A percentile compares a stretch with the other conserved stretches of the same genome.
Evolutionary conservation across 2,797 vertebrate genomes (phyloP).

Genomic region (Potorous gilbertii): DNA sequence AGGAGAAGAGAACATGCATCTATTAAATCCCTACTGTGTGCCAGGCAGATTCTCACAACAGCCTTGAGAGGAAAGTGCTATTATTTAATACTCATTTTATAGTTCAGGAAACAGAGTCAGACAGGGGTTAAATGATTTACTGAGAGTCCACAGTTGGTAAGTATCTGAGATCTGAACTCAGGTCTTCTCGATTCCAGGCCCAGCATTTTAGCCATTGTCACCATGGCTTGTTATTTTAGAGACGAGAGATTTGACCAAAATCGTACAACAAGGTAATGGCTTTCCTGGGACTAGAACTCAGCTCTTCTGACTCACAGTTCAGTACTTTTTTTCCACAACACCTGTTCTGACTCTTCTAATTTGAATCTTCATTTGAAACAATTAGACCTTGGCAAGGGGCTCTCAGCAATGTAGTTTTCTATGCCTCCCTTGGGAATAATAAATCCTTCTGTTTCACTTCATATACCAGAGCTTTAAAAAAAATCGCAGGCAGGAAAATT

Average conservation of each 20-base stretch:
- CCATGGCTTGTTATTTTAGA: neutral
- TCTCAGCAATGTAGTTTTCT: neutral
- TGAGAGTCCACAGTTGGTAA: neutral
- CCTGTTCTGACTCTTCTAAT: neutral
- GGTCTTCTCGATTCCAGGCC: neutral
- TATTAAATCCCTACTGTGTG: neutral
- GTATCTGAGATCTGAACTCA: neutral
- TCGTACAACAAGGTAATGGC: neutral
- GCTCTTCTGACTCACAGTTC: neutral
- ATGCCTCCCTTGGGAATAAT: slow-evolving; percentile 19
- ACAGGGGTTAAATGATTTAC: neutral
- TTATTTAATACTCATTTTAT: neutral
- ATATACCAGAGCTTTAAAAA: slow-evolving; percentile 30
- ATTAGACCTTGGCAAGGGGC: neutral
- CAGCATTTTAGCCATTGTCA: neutral
- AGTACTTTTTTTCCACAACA: neutral
- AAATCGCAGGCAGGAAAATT: slow-evolving; percentile 52
- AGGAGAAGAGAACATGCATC: neutral
- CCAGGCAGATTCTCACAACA: neutral
- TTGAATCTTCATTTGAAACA: neutral
- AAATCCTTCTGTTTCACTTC: slow-evolving; percentile 15
- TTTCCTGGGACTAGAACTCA: neutral
- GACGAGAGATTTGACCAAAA: neutral
- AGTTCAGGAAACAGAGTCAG: neutral
- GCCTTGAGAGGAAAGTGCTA: neutral